Evolutionary conservation across 2,113 vertebrate species (phyloP).

Genomic region (Gnathonemus longibarbis): DNA sequence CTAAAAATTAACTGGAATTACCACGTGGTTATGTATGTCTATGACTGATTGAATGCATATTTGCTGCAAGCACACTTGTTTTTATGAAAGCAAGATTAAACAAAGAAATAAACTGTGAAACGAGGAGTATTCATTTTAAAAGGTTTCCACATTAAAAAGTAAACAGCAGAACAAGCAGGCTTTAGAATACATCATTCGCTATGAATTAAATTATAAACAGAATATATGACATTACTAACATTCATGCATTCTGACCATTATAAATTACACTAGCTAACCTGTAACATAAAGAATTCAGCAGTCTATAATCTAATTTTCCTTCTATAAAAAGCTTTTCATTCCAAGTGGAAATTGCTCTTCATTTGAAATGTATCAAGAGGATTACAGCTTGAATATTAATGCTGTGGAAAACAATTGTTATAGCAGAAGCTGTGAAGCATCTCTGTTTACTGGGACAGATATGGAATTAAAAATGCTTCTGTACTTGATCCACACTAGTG

Average conservation of each 20-base stretch:
- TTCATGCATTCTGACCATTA: slow-evolving; percentile 54
- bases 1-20: neutral
- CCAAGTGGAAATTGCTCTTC: slow-evolving; percentile 42
- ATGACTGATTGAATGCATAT: neutral
- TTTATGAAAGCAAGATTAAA: neutral
- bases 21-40: neutral
- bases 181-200: neutral
- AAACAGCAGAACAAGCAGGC: neutral
- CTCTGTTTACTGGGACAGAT: slow-evolving; percentile 23
- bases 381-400: slow-evolving; percentile 57
- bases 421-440: slow-evolving; percentile 40
- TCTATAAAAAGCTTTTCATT: slow-evolving; percentile 60
- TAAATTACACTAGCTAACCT: slow-evolving; percentile 56
- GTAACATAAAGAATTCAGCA: slow-evolving; percentile 54
- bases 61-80: neutral
- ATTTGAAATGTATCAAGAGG: slow-evolving; percentile 51
- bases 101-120: neutral
- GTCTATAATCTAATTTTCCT: slow-evolving; percentile 60
- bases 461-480: slow-evolving; percentile 20
- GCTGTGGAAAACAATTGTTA: slow-evolving; percentile 53
- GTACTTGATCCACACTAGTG: slow-evolving; percentile 18
- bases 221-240: slow-evolving; percentile 52
- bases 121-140: neutral
- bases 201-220: slow-evolving; percentile 36
- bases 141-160: neutral